A percentile compares a stretch with the other conserved stretches of the same genome.
Conservation (phyloP, 1,140 invertebrate genomes). For the Sesamia nonagrioides region DNA sequence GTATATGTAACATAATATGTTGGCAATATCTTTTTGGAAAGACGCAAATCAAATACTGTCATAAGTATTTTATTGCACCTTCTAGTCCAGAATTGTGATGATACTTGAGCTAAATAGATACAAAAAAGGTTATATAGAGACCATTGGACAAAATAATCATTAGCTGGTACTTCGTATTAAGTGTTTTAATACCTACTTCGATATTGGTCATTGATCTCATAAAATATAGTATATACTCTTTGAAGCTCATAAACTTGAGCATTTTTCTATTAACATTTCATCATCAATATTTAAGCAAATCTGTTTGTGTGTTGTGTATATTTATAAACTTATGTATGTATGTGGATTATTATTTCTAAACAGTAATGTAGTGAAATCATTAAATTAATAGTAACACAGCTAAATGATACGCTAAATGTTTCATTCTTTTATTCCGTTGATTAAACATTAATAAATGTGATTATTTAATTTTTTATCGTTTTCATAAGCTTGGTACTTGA, state of each 20-base stretch:
- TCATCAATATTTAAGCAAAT: conserved; percentile 26
- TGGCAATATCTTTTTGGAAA: not conserved
- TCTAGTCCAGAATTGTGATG: conserved; percentile 24
- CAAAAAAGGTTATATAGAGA: not conserved
- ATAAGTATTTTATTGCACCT: not conserved
- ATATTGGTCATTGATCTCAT: conserved; percentile 26
- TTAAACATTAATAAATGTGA: not conserved
- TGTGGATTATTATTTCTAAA: conserved; percentile 34
- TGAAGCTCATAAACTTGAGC: conserved; percentile 3
- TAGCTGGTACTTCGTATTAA: conserved; percentile 14
- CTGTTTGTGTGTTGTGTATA: conserved; percentile 43
- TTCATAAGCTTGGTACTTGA: not conserved
- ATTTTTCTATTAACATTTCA: conserved; percentile 23
- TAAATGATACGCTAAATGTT: not conserved
- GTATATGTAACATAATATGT: conserved; percentile 4
- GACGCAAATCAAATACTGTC: not conserved
- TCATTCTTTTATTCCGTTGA: not conserved
- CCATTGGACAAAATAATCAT: conserved; percentile 8
- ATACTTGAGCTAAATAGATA: conserved; percentile 17
- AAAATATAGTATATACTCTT: conserved; percentile 35
- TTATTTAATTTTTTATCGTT: not conserved
- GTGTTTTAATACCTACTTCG: conserved; percentile 17
- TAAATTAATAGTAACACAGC: conserved; percentile 7
- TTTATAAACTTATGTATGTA: not conserved
- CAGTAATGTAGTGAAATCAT: not conserved